Conservation (phyloP, 2,113 vertebrate genomes). For the Mobula hypostoma region DNA sequence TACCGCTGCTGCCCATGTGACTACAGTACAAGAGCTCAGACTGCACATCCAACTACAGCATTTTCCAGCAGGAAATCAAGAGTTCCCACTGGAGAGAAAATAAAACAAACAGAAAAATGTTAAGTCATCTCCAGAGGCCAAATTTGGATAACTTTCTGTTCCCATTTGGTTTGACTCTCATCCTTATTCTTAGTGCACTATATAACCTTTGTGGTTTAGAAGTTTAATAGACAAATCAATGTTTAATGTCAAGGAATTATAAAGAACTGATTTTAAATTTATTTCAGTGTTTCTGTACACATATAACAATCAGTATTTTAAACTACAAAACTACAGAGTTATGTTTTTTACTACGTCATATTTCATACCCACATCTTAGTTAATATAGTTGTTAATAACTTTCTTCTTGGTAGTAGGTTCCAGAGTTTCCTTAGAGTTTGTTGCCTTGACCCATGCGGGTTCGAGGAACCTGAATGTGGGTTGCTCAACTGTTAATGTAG, state of each 20-base stretch:
- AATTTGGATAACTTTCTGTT: background rate
- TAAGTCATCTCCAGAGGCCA: background rate
- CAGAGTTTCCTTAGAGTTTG: background rate
- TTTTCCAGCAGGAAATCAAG: background rate
- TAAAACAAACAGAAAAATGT: background rate
- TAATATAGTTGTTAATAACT: background rate
- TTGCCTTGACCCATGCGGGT: background rate
- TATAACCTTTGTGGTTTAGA: background rate
- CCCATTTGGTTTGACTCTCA: background rate
- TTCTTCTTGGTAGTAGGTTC: no score
- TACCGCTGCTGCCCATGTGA: background rate
- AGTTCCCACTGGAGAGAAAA: slow-evolving; percentile 7
- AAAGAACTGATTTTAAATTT: background rate
- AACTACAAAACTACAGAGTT: background rate
- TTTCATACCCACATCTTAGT: no score
- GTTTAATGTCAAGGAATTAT: background rate
- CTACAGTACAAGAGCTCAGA: background rate
- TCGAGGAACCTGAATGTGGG: background rate
- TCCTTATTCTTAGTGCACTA: background rate
- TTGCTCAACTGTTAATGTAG: background rate
- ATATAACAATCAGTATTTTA: background rate
- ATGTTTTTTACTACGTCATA: background rate
- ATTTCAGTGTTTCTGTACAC: background rate
- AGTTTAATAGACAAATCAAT: slow-evolving; percentile 1
- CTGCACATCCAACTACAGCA: background rate